These are phyloP conservation scores for Toxotes jaculatrix DNA, from an alignment of 2,113 vertebrate species.

Conservation along the genomic window DNA sequence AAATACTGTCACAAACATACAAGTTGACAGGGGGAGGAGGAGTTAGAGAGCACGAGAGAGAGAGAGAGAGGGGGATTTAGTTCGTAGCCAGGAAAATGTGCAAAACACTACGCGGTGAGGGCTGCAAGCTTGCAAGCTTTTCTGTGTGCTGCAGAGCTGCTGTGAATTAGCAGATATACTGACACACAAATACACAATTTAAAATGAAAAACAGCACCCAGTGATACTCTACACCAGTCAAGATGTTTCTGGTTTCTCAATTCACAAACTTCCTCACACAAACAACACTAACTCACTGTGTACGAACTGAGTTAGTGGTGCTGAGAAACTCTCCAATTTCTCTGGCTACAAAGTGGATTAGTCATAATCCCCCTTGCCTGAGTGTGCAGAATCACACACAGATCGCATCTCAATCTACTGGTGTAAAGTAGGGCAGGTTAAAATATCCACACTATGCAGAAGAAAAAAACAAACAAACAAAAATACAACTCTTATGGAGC, in stretches of 20 bases:
- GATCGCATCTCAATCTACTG: conserved; percentile 29
- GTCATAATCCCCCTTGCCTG: conserved; percentile 54
- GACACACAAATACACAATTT: neutral
- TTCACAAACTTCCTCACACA: conserved; percentile 5
- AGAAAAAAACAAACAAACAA: neutral
- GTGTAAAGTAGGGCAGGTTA: conserved; percentile 55
- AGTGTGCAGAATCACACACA: conserved; percentile 57
- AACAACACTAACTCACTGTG: neutral
- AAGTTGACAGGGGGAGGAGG: conserved; percentile 25
- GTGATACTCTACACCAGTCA: conserved; percentile 38
- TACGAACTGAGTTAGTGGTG: conserved; percentile 33
- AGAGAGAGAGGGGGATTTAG: neutral
- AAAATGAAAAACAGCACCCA: conserved; percentile 13
- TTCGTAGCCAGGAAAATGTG: conserved; percentile 46
- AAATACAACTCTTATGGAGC: neutral
- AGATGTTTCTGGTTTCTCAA: conserved; percentile 12
- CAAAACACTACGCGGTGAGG: conserved; percentile 35
- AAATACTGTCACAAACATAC: conserved; percentile 12
- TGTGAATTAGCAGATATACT: neutral
- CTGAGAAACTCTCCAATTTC: conserved; percentile 50
- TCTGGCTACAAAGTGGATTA: conserved; percentile 55
- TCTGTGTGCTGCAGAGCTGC: conserved; percentile 14
- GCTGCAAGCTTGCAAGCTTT: conserved; percentile 24
- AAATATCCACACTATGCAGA: conserved; percentile 39
- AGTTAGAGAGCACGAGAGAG: neutral